Conservation (phyloP, 1,140 invertebrate species). For the Musca domestica region DNA sequence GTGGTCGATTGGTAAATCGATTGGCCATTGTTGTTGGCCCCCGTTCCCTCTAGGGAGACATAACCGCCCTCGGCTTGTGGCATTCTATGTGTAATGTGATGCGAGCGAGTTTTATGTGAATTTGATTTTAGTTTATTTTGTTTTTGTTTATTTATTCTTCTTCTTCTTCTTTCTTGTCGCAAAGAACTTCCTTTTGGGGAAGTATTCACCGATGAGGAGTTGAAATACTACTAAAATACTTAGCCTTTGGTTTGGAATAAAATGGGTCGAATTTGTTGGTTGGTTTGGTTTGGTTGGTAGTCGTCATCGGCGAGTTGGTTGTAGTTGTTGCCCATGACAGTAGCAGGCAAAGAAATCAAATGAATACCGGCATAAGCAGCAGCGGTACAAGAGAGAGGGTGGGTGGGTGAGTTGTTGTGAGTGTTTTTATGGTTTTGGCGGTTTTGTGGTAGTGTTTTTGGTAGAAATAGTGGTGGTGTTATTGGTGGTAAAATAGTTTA, state of each 20-base stretch:
- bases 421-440: too few species aligned
- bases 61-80: conserved; percentile 53
- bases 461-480: too few species aligned
- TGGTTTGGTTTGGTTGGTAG: neutral
- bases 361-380: too few species aligned
- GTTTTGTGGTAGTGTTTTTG: too few species aligned
- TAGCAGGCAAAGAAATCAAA: neutral
- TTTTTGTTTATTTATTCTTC: neutral
- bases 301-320: neutral
- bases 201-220: conserved; percentile 16
- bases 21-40: conserved; percentile 37
- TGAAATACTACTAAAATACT: conserved; percentile 16
- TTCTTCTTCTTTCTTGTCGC: neutral
- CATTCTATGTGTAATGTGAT: conserved; percentile 32
- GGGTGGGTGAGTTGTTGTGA: too few species aligned
- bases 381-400: too few species aligned
- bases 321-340: conserved; percentile 8
- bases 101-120: neutral
- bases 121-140: conserved; percentile 2
- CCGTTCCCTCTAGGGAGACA: conserved; percentile 45
- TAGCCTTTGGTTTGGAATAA: conserved; percentile 1
- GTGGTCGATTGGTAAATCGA: conserved; percentile 54
- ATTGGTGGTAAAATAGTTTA: too few species aligned
- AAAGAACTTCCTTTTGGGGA: neutral
- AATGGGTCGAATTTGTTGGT: neutral